Base-by-base conservation (phyloP, 92 coral and sea anemone species). In the Paragorgia papillata region DNA sequence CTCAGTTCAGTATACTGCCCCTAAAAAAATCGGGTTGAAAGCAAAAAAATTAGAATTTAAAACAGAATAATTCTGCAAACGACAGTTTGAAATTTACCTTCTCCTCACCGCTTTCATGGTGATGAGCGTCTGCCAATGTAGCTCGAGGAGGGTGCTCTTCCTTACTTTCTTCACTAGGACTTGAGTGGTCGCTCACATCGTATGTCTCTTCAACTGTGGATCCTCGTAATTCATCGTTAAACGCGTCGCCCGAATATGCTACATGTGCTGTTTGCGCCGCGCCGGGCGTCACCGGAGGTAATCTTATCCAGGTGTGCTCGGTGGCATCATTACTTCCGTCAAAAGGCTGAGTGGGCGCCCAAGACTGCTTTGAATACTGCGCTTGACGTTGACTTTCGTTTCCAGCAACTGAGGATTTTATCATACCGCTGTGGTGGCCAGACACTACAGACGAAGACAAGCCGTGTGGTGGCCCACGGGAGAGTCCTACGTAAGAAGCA, bases 241-340 rank as follows among this genome's bases (percentile, higher is more conserved):
- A 22, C 31, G 28, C 54, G 12, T 44, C 24, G 41, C 27, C 27
- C n/a, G 21, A 27, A 3, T 34, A 64, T 19, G 51, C 13, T 15
- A 19, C 54, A 19, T 64, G 50, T 27, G 14, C n/a, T 18, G 57
- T 49, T 44, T 15, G 17, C 9, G 2, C 17, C 7, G 57, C 14
- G 8, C 37, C 75, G 27, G 58, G 37, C 18, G 75, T 54, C 41
- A 68, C 37, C 17, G 75, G 28, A 35, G 75, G 41, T 22, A 68
- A 37, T 29, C 59, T 68, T 18, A 44, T 48, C 41, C 57, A 68
- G 22, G 50, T 68, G 35, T 44, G 35, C 41, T 20, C 59, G 13
- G 75, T 12, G 8, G 44, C 75, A 13, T 68, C 75, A 22, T 21
- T 33, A 26, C 2, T 68, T 9, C 28, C 21, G 20, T 50, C 27